Percentiles rank a stretch among this genome's conserved stretches.
These are phyloP conservation scores for Musca domestica DNA, from an alignment of 1,140 invertebrate species.

Conservation along the genomic window DNA sequence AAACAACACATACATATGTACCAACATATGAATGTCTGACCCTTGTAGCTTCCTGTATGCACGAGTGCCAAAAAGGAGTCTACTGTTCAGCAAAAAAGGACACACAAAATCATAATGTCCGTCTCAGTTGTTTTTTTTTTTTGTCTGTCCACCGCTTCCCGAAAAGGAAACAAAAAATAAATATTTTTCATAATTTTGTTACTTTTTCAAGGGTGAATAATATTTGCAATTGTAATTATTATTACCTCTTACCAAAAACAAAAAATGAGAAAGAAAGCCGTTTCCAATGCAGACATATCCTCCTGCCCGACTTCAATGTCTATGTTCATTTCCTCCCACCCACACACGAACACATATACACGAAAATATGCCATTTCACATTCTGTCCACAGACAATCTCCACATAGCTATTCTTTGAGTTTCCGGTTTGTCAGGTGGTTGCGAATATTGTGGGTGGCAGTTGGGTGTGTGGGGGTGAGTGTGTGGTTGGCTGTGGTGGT, in stretches of 20 bases:
- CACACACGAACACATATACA: no score
- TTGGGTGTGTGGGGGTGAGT: not conserved
- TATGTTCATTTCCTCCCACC: no score
- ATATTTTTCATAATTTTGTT: constrained; percentile 15
- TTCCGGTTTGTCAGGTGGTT: not conserved
- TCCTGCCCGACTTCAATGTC: not conserved
- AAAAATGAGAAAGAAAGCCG: no score
- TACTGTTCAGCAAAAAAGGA: no score
- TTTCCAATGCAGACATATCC: not conserved
- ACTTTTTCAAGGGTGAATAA: constrained; percentile 25
- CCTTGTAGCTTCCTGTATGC: not conserved
- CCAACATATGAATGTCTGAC: constrained; percentile 6
- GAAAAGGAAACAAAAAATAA: not conserved
- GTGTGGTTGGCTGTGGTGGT: not conserved
- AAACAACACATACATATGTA: not conserved
- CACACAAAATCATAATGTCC: not conserved
- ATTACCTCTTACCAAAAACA: not conserved
- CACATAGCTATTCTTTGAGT: not conserved
- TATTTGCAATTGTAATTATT: constrained; percentile 26
- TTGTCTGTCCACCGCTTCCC: not conserved
- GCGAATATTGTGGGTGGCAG: constrained; percentile 2
- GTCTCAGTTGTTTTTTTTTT: not conserved
- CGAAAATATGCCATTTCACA: no score
- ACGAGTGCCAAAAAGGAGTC: not conserved
- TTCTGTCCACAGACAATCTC: not conserved